Evolutionary conservation across 2,888 invertebrate genomes (phyloP), one percentile per base, ranked within the genome.

Genomic region (Argyra leucocephala): DNA sequence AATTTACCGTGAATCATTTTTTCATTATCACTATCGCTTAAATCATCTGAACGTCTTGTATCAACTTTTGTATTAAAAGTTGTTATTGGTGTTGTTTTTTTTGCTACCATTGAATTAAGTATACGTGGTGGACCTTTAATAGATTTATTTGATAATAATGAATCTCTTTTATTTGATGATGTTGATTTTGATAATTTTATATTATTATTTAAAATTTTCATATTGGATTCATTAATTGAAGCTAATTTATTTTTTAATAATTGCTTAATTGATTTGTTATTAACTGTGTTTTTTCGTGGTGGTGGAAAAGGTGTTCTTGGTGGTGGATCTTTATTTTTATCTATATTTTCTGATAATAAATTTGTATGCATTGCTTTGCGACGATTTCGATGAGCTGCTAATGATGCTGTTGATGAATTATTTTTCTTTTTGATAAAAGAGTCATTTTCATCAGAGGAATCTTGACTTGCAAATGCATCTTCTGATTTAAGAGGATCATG

Each of bases 41-140:
- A 4, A 22, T 24, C 24, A 21, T 61, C 18, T 21, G 21, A 61
- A 26, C 10, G n/a, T 10, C 24, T 31, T 21, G 61, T 36, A 21
- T 66, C 67, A n/a, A 66, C 66, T 26, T 31, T 36, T 26, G 10
- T 21, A 22, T 36, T 58, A 12, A 22, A 22, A 21, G 62, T 22
- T 21, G 57, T 31, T 61, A 31, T 61, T 21, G 75, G 73, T 57
- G 73, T 72, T 3, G 76, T 74, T 67, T 75, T 75, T 57, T 74
- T 77, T 36, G 75, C 76, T 63, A 79, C 74, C 31, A 78, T 74
- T 4, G 76, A 72, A 66, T 79, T 79, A 7, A 79, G 72, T 65
- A 79, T 79, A 18, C 79, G 74, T 4, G 79, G 79, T 1, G 77
- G 74, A 21, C 77, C 75, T 62, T 78, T 74, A n/a, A 26, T 61